A percentile compares a stretch with the other conserved stretches of the same genome.
These are phyloP conservation scores for Dermochelys coriacea DNA, from an alignment of 2,797 vertebrate genomes.

Conservation along the genomic window DNA sequence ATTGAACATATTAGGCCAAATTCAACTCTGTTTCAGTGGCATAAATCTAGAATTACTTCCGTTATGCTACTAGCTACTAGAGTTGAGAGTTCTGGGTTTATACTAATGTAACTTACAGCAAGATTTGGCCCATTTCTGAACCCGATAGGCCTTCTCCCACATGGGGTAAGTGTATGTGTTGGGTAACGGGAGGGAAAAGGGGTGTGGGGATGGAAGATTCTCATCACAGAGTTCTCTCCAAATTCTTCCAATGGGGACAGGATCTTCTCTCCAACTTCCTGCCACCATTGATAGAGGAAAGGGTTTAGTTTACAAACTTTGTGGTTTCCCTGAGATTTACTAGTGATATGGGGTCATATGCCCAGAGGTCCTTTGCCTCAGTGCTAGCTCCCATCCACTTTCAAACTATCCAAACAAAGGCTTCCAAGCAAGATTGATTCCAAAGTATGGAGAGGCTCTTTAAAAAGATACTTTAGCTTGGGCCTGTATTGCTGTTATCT, in stretches of 20 bases:
- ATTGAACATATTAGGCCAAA: background rate
- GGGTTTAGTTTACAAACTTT: background rate
- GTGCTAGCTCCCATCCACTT: background rate
- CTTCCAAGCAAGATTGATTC: background rate
- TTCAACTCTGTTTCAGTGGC: background rate
- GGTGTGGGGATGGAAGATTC: background rate
- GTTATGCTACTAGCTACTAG: background rate
- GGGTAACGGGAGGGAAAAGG: background rate
- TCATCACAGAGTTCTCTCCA: background rate
- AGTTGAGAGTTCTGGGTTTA: background rate
- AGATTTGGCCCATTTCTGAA: background rate
- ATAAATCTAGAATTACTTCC: background rate
- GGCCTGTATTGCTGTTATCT: background rate
- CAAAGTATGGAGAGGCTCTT: background rate
- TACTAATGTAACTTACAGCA: background rate
- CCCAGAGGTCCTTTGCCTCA: background rate
- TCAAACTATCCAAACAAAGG: background rate
- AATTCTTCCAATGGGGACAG: background rate
- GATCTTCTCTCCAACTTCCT: background rate
- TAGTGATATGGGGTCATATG: background rate
- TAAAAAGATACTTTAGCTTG: background rate
- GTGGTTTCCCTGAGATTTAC: background rate
- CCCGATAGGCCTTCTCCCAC: background rate
- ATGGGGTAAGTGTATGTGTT: background rate
- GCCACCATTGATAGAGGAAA: background rate